These are phyloP conservation scores for Thrips palmi DNA, from an alignment of 1,140 invertebrate genomes.

Conservation along the genomic window DNA sequence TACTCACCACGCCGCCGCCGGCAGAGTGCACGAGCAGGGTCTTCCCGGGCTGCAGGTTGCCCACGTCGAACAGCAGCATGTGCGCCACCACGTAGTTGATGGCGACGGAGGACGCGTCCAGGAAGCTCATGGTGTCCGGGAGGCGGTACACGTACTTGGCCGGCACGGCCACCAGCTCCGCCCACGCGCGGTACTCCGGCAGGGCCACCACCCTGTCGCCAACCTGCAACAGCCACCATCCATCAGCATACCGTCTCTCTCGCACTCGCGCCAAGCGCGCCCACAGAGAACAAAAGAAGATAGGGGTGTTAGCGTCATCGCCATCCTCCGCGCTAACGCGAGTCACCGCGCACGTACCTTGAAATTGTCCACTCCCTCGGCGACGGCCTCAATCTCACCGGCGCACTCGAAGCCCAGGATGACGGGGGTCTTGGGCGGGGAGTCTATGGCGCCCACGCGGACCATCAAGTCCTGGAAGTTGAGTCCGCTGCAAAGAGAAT, in stretches of 20 bases:
- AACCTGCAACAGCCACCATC: no score
- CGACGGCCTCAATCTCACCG: slow-evolving; percentile 62
- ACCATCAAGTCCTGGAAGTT: slow-evolving; percentile 77
- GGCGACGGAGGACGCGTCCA: slow-evolving; percentile 64
- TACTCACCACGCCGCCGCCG: slow-evolving; percentile 78
- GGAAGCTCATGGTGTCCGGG: slow-evolving; percentile 52
- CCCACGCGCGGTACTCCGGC: slow-evolving; percentile 68
- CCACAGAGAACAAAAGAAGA: no score
- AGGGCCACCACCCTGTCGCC: slow-evolving; percentile 72
- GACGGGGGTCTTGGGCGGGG: slow-evolving; percentile 66
- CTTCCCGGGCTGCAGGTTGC: slow-evolving; percentile 54
- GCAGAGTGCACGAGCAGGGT: slow-evolving; percentile 68
- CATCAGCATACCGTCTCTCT: no score
- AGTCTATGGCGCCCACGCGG: slow-evolving; percentile 65
- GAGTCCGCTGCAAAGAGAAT: slow-evolving; percentile 47
- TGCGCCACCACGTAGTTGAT: slow-evolving; percentile 77
- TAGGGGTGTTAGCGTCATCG: no score
- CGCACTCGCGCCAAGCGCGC: no score
- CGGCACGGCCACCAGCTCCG: slow-evolving; percentile 60
- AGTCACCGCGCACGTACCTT: slow-evolving; percentile 36
- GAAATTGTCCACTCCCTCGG: slow-evolving; percentile 63
- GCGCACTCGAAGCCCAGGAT: slow-evolving; percentile 77
- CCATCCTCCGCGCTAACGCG: no score
- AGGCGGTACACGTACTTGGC: slow-evolving; percentile 60
- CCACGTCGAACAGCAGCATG: slow-evolving; percentile 69